A percentile compares a stretch with the other conserved stretches of the same genome.
Conservation (phyloP, 2,797 vertebrate genomes). For the Lepilemur ruficaudatus region DNA sequence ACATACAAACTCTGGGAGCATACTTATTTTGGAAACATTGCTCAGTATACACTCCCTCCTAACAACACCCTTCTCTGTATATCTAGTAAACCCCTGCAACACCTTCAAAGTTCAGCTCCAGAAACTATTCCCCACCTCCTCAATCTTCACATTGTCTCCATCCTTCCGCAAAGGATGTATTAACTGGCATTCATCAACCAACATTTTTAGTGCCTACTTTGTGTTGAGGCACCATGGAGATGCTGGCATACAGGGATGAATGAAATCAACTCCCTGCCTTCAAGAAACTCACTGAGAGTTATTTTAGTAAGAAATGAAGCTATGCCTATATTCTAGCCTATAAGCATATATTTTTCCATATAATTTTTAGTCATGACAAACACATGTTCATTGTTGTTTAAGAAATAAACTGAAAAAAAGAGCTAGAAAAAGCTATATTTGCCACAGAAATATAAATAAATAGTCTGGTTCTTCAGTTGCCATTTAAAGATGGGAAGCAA, state of each 20-base stretch:
- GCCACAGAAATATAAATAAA: neutral
- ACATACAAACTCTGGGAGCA: neutral
- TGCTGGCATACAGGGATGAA: neutral
- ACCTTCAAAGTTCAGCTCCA: neutral
- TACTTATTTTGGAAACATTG: neutral
- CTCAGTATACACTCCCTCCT: neutral
- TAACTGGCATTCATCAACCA: neutral
- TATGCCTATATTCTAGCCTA: neutral
- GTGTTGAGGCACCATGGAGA: neutral
- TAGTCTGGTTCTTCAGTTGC: neutral
- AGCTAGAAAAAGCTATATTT: neutral
- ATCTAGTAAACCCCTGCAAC: neutral
- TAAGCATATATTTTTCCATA: neutral
- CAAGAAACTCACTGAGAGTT: neutral
- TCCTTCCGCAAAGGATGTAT: neutral
- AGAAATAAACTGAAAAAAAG: neutral
- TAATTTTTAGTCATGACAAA: neutral
- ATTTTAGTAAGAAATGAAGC: neutral
- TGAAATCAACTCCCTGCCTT: neutral
- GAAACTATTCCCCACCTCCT: neutral
- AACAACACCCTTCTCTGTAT: neutral
- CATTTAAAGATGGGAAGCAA: slow-evolving; percentile 30
- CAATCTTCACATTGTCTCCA: neutral
- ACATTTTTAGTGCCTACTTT: neutral
- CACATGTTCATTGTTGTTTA: neutral